Percentiles rank a stretch among this genome's conserved stretches.
These are phyloP conservation scores for Macquaria ambigua DNA, from an alignment of 2,113 vertebrate species.

Conservation along the genomic window DNA sequence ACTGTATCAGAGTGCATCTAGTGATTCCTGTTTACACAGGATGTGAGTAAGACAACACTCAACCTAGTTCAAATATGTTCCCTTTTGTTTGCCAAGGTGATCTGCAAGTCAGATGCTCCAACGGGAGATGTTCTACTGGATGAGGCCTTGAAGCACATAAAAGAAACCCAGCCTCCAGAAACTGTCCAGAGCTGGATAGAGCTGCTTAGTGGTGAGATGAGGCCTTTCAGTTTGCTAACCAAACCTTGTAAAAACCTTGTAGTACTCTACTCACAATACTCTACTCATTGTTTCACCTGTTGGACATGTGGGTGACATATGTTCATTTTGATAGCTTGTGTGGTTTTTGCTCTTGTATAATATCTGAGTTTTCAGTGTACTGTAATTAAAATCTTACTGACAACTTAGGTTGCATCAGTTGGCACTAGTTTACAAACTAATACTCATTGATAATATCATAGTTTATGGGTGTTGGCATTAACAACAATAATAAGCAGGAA, in stretches of 20 bases:
- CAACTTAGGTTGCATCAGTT: background rate
- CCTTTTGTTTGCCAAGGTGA: conserved; percentile 86
- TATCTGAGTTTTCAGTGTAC: background rate
- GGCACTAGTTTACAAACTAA: background rate
- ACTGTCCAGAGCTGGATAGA: conserved; percentile 99
- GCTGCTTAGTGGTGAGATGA: conserved; percentile 94
- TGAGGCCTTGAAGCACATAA: conserved; percentile 98
- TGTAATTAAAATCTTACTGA: background rate
- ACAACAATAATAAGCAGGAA: background rate
- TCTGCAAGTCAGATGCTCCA: conserved; percentile 97
- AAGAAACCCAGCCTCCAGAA: conserved; percentile 97
- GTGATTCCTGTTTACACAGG: conserved; percentile 44
- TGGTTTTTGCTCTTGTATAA: background rate
- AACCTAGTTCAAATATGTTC: conserved; percentile 28
- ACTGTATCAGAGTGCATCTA: too few relatives aligned
- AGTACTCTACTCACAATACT: background rate
- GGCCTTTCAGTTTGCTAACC: conserved; percentile 16
- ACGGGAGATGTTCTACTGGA: conserved; percentile 98
- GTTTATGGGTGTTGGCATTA: background rate
- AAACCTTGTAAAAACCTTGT: background rate
- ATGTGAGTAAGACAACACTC: background rate
- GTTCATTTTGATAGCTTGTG: background rate
- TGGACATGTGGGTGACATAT: background rate
- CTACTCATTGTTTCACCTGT: background rate
- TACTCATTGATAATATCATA: background rate